A percentile compares a stretch with the other conserved stretches of the same genome.
These are phyloP conservation scores for Cepaea hortensis DNA, from an alignment of 2,888 invertebrate species.

Conservation along the genomic window DNA sequence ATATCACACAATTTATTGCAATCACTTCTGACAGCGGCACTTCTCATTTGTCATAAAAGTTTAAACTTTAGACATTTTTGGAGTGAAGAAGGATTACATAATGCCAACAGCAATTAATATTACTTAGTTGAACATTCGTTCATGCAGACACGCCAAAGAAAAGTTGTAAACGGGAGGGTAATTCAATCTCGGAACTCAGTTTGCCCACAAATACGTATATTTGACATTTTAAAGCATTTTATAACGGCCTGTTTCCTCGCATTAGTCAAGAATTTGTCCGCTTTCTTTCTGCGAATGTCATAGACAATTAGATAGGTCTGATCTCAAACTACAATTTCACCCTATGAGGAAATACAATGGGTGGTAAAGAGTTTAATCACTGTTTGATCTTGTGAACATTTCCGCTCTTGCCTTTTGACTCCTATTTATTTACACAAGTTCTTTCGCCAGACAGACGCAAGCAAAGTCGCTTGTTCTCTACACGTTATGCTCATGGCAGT, in stretches of 20 bases:
- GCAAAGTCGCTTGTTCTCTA: background rate
- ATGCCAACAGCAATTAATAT: too few species aligned
- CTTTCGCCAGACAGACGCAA: background rate
- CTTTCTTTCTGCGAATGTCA: background rate
- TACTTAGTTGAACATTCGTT: too few species aligned
- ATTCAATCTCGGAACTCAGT: background rate
- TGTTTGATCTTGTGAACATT: background rate
- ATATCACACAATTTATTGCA: too few species aligned
- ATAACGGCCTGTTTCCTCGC: background rate
- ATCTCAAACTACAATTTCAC: background rate
- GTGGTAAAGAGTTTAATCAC: constrained; percentile 6
- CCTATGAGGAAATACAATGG: background rate
- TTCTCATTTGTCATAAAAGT: too few species aligned
- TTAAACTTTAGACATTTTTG: too few species aligned
- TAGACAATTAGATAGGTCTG: background rate
- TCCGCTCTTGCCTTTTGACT: background rate
- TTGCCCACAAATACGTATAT: background rate
- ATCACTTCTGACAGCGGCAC: too few species aligned
- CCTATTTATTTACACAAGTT: background rate
- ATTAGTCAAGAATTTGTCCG: background rate
- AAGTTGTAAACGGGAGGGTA: too few species aligned
- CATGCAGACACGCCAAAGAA: too few species aligned
- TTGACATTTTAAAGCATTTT: background rate
- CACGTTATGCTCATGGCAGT: background rate
- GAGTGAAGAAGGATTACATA: too few species aligned